These are phyloP conservation scores for Nothura maculosa DNA, from an alignment of 2,797 vertebrate species.

Conservation along the genomic window DNA sequence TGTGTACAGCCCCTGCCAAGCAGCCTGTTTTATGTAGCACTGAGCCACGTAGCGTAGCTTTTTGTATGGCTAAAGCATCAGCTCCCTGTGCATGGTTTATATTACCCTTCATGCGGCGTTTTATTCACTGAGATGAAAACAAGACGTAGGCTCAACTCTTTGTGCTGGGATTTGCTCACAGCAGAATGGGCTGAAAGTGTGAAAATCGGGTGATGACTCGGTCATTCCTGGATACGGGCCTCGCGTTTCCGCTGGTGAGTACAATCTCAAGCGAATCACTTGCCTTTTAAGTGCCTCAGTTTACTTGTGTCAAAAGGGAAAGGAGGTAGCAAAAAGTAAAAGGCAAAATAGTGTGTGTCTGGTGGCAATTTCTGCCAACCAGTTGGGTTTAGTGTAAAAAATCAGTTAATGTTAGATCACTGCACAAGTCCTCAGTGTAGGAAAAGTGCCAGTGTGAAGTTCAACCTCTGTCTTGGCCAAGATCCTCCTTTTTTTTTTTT, in stretches of 20 bases:
- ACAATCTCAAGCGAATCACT: not conserved
- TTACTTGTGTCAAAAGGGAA: not conserved
- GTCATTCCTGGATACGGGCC: not conserved
- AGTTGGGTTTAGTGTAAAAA: not conserved
- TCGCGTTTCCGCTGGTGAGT: not conserved
- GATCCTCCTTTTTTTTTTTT: no score
- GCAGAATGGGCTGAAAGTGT: not conserved
- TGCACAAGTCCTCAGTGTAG: not conserved
- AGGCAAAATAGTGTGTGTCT: not conserved
- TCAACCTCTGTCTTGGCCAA: fast-evolving
- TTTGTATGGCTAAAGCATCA: not conserved
- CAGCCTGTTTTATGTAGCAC: not conserved
- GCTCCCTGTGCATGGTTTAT: not conserved
- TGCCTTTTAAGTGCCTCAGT: not conserved
- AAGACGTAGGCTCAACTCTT: not conserved
- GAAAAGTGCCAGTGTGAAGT: not conserved
- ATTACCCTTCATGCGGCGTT: not conserved
- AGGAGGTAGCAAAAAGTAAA: not conserved
- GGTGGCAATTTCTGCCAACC: not conserved
- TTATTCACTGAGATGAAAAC: not conserved
- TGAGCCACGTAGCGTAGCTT: not conserved
- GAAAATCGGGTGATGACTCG: not conserved
- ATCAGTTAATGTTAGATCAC: not conserved
- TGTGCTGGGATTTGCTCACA: not conserved
- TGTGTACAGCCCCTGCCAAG: not conserved